These are phyloP conservation scores for Protobothrops mucrosquamatus DNA, from an alignment of 2,113 vertebrate genomes.

Conservation along the genomic window DNA sequence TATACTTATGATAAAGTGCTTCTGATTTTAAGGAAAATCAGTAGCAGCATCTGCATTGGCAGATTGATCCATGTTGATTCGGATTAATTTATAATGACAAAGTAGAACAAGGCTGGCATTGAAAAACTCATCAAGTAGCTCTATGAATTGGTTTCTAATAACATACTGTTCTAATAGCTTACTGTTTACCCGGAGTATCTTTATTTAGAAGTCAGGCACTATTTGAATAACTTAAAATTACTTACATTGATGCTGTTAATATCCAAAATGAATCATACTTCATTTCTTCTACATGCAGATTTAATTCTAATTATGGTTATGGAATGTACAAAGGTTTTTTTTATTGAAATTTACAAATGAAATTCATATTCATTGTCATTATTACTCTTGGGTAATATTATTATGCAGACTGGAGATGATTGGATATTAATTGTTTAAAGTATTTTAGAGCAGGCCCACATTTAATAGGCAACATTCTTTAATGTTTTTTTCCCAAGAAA, in stretches of 20 bases:
- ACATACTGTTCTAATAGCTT: neutral
- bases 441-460: neutral
- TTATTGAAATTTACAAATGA: constrained; percentile 3
- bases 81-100: neutral
- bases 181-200: neutral
- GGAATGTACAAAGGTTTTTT: constrained; percentile 2
- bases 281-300: fast-evolving
- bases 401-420: neutral
- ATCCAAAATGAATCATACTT: constrained; percentile 18
- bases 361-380: neutral
- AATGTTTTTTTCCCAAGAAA: neutral
- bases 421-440: neutral
- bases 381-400: neutral
- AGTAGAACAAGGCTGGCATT: neutral
- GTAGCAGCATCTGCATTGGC: too few species aligned
- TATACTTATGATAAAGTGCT: neutral
- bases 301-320: neutral
- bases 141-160: neutral
- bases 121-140: neutral
- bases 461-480: neutral
- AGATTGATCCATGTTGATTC: neutral
- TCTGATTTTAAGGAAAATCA: neutral
- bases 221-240: neutral
- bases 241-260: constrained; percentile 42
- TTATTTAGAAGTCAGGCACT: neutral